These are phyloP conservation scores for Cremastinae sp. DNA, from an alignment of 2,888 invertebrate species.

Conservation along the genomic window DNA sequence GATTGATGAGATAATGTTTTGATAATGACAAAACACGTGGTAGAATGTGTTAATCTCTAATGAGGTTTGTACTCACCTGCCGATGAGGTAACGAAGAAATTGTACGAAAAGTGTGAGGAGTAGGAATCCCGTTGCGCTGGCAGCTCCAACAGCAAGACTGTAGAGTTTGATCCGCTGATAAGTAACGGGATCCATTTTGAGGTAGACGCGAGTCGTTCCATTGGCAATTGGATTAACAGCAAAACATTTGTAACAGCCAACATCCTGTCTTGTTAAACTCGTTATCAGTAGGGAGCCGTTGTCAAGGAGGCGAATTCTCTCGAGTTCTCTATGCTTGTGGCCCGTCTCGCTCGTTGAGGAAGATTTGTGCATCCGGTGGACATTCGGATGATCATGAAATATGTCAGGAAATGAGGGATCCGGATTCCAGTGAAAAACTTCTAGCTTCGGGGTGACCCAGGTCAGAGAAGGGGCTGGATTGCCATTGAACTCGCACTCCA, in stretches of 20 bases:
- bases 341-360: constrained; percentile 1
- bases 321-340: constrained; percentile 73
- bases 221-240: constrained; percentile 93
- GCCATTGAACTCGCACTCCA: constrained; percentile 89
- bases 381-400: constrained; percentile 84
- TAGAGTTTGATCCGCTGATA: constrained; percentile 91
- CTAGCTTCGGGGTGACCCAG: constrained; percentile 90
- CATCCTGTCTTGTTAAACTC: constrained; percentile 88
- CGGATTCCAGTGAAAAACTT: constrained; percentile 89
- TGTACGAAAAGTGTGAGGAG: constrained; percentile 90
- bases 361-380: constrained; percentile 54
- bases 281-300: constrained; percentile 90
- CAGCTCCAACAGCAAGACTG: constrained; percentile 90
- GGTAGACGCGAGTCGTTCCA: constrained; percentile 86
- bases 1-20: no score
- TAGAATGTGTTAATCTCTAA: neutral
- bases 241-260: constrained; percentile 92
- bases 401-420: constrained; percentile 85
- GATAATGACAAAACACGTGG: neutral
- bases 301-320: constrained; percentile 85
- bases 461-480: constrained; percentile 90
- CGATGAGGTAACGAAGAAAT: constrained; percentile 86
- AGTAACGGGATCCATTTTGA: constrained; percentile 92
- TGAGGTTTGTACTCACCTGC: constrained; percentile 83
- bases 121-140: constrained; percentile 90